Base-by-base conservation (phyloP, 1,140 invertebrate genomes). In the Bathynomus jamesi region DNA sequence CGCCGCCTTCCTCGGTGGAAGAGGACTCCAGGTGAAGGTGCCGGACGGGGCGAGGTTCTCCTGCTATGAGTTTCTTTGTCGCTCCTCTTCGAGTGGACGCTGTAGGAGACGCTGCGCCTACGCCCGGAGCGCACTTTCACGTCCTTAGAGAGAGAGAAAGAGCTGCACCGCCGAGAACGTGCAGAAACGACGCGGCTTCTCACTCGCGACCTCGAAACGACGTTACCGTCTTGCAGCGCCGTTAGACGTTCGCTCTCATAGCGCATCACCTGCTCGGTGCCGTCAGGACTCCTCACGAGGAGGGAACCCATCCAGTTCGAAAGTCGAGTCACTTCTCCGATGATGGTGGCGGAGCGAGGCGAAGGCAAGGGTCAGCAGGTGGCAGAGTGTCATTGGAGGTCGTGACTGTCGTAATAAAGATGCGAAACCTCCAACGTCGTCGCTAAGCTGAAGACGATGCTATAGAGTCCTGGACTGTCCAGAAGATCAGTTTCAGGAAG, bases 401-500 rank as follows among this genome's bases (percentile, higher is more conserved):
- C 88, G 79, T 87, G 86, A 70, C 85, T 66, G 64, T 80, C 78
- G 32, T 73, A 76, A 80, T 91, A 92, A 80, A 91, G 87, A 31
- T 87, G 86, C 74, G 88, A 85, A 62, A 91, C 92, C 82, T 95
- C 92, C 30, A 96, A 83, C 72, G 91, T 88, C 32, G 86, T 85
- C 10, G 93, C 90, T 71, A 96, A 84, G 80, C 95, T 93, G 66
- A 94, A 83, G 30, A 96, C 87, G 61, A 92, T 86, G 78, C 91
- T 89, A 69, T 90, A 88, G 2, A 98, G 85, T 21, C 87, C 86
- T 8, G 92, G 89, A 80, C 96, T 91, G 76, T 95, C 92, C 61
- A 96, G 85, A n/a, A 98, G 86, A 72, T 96, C 94, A 46, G 88
- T 87, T 72, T 94, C 93, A 11, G 94, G 94, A 72, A 96, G 81